Conservation (phyloP, 2,888 invertebrate species). For the Brachyptera risi region DNA sequence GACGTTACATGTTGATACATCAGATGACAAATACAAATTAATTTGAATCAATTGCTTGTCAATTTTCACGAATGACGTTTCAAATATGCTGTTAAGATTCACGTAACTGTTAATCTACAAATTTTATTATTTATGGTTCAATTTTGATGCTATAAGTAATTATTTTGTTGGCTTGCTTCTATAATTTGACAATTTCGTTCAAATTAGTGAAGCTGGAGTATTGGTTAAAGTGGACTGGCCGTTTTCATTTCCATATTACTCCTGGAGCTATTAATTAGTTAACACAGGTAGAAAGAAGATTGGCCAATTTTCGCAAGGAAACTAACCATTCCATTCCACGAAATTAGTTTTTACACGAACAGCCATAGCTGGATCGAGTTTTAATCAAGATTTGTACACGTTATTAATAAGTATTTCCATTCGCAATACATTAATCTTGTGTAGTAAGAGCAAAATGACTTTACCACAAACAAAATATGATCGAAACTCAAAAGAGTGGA, state of each 20-base stretch:
- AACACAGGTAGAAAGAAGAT: conserved; percentile 18
- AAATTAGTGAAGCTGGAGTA: not conserved
- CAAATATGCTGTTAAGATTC: no score
- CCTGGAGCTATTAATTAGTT: conserved; percentile 3
- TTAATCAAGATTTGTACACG: not conserved
- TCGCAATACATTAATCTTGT: no score
- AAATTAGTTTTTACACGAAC: conserved; percentile 8
- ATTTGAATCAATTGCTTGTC: no score
- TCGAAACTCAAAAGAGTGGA: no score
- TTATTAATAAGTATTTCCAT: not conserved
- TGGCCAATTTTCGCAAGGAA: conserved; percentile 13
- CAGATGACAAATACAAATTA: no score
- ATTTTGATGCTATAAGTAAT: not conserved
- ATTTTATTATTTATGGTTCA: not conserved
- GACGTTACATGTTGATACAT: no score
- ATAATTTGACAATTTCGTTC: conserved; percentile 18
- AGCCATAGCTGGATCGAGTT: conserved; percentile 6
- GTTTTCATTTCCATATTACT: no score
- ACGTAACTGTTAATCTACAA: no score
- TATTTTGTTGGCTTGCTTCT: not conserved
- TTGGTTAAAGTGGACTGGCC: not conserved
- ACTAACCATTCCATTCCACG: not conserved
- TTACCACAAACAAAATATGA: no score
- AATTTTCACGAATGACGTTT: no score
- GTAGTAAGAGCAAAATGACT: no score